Base-by-base conservation (phyloP, 1,140 invertebrate species). In the Ostrea denselamellosa region DNA sequence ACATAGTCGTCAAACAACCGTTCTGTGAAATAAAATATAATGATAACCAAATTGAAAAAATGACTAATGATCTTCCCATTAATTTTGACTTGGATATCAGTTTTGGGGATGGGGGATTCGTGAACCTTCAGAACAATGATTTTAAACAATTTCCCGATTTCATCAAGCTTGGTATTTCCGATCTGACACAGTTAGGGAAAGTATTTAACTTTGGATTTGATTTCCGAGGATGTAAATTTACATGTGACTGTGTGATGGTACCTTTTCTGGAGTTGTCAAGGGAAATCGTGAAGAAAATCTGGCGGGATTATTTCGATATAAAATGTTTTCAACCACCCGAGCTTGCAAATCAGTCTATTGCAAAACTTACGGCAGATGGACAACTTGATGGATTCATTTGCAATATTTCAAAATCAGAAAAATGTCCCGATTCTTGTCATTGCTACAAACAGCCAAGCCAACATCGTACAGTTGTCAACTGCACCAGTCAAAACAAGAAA, bases 401-500 rank as follows among this genome's bases (percentile, higher is more conserved):
- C 22, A 86, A 89, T n/a, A 19, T 87, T 25, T 84, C 85, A 10
- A 62, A 44, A 12, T 28, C 14, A 12, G 65, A 87, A 22, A 71
- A 22, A 44, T 89, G 89, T 58, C 89, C 89, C 25, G 44, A 7
- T 8, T 51, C 52, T 0, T 89, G 89, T 68, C 22, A 71, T 25
- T 89, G 89, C 81, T 86, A 71, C 52, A 52, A 87, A 28, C 86
- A 89, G 51, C 86, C 89, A 25, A 86, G 51, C 22, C 54, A 84
- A 44, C 54, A 58, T 5, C 28, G 83, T 51, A 83, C 85, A 28
- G 58, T 86, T 86, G 89, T 89, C 34, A 77, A 89, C 51, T 89
- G 89, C 52, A 68, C 71, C 56, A 53, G 19, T 65, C 25, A 19
- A 56, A 52, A 81, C 62, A 25, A 87, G 56, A 83, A 9, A 28